Evolutionary conservation across 2,888 invertebrate species (phyloP).

Genomic region (Campoplex capitator): DNA sequence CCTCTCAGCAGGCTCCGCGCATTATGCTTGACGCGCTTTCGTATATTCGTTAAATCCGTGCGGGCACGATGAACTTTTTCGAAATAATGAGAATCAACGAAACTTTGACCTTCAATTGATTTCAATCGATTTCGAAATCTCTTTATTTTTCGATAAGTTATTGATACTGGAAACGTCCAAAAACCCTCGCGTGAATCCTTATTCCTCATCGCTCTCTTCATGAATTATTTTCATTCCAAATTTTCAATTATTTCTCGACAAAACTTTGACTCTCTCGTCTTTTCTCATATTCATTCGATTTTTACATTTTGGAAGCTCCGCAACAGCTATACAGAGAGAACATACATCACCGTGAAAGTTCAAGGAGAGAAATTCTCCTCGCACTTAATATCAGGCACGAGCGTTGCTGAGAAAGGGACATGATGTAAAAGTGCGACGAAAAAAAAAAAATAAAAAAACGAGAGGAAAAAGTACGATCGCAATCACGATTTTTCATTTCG

Average conservation of each 20-base stretch:
- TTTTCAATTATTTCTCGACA: neutral
- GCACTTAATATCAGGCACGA: constrained; percentile 4
- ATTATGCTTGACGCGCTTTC: constrained; percentile 16
- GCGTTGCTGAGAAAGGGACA: neutral
- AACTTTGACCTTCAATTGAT: neutral
- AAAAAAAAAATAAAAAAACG: neutral
- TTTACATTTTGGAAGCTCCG: neutral
- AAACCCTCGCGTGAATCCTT: neutral
- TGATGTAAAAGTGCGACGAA: neutral
- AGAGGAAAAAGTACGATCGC: constrained; percentile 29
- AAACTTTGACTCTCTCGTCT: neutral
- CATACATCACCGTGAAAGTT: constrained; percentile 24
- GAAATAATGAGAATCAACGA: neutral
- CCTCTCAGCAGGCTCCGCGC: constrained; percentile 22
- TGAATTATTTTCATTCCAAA: neutral
- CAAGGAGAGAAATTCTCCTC: constrained; percentile 25
- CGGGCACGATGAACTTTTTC: constrained; percentile 13
- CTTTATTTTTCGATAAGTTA: neutral
- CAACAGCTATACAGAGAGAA: neutral
- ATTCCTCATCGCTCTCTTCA: neutral
- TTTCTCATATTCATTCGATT: neutral
- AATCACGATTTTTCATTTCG: constrained; percentile 55
- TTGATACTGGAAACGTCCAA: neutral
- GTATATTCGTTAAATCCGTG: constrained; percentile 39
- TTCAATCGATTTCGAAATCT: neutral